These are phyloP conservation scores for Leptinotarsa rubiginosa DNA, from an alignment of 2,888 invertebrate species.

Conservation along the genomic window DNA sequence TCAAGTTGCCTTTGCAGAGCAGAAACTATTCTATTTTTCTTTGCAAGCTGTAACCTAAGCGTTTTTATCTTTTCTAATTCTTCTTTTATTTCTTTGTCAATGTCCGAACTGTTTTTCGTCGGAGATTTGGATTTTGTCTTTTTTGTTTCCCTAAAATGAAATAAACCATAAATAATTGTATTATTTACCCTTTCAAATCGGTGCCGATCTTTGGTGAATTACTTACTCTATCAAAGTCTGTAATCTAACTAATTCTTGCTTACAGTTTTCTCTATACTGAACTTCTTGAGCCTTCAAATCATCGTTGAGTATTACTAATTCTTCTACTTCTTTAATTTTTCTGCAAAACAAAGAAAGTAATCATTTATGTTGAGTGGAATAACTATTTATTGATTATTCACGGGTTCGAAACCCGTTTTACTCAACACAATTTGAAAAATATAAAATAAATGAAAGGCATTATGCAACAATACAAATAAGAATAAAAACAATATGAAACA, in stretches of 20 bases:
- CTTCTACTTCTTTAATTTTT: conserved; percentile 68
- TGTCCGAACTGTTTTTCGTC: conserved; percentile 65
- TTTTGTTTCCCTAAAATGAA: conserved; percentile 66
- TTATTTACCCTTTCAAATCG: not conserved
- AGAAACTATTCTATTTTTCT: conserved; percentile 82
- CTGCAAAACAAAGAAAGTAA: not conserved
- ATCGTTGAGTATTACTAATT: conserved; percentile 77
- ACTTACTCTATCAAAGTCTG: conserved; percentile 63
- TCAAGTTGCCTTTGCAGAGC: conserved; percentile 88
- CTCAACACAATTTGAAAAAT: too few relatives aligned
- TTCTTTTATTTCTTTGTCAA: conserved; percentile 69
- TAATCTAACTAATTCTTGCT: conserved; percentile 69
- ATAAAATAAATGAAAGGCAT: too few relatives aligned
- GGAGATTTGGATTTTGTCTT: conserved; percentile 63
- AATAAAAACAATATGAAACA: too few relatives aligned
- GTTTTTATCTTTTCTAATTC: conserved; percentile 74
- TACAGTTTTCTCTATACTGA: conserved; percentile 81
- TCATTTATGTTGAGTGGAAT: not conserved
- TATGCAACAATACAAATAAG: too few relatives aligned
- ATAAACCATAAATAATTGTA: not conserved
- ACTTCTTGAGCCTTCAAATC: conserved; percentile 78
- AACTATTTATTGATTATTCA: too few relatives aligned
- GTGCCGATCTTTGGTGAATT: not conserved
- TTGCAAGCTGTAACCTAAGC: conserved; percentile 79
- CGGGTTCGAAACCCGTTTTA: too few relatives aligned